These are phyloP conservation scores for Pseudochirops cupreus DNA, from an alignment of 2,797 vertebrate genomes.

Conservation along the genomic window DNA sequence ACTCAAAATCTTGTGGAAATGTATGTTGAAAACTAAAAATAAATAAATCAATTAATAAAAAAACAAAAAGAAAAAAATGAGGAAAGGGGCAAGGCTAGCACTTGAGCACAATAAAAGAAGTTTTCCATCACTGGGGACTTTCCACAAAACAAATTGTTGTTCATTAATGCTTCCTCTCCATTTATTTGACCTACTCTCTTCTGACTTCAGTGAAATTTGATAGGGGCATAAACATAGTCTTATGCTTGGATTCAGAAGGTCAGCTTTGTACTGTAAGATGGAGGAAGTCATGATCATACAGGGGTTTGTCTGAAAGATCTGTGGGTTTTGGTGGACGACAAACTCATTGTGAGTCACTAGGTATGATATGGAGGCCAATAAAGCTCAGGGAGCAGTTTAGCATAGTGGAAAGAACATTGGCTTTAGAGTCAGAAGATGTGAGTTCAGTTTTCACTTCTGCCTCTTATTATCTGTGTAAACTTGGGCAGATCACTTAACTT, in stretches of 20 bases:
- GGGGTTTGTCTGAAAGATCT: not conserved
- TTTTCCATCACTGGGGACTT: not conserved
- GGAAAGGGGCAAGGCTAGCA: not conserved
- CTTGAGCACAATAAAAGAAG: not conserved
- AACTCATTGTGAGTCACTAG: not conserved
- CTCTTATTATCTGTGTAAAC: not conserved
- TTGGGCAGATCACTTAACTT: not conserved
- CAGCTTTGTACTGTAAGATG: not conserved
- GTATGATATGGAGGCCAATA: not conserved
- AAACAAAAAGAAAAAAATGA: too few species aligned
- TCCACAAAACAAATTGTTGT: not conserved
- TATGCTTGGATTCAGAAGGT: not conserved
- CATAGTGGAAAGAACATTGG: not conserved
- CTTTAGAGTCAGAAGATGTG: not conserved
- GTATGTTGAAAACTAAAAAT: too few species aligned
- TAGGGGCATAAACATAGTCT: not conserved
- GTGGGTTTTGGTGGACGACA: not conserved
- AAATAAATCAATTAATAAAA: too few species aligned
- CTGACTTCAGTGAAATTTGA: not conserved
- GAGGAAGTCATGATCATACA: not conserved
- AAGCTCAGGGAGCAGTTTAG: not conserved
- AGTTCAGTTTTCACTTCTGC: not conserved
- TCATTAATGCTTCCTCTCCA: not conserved
- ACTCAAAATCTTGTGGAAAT: too few species aligned
- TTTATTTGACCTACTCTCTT: not conserved